Evolutionary conservation across 1,140 invertebrate genomes (phyloP), one percentile per base, ranked within the genome.

Genomic region (Matsumurasca onukii): DNA sequence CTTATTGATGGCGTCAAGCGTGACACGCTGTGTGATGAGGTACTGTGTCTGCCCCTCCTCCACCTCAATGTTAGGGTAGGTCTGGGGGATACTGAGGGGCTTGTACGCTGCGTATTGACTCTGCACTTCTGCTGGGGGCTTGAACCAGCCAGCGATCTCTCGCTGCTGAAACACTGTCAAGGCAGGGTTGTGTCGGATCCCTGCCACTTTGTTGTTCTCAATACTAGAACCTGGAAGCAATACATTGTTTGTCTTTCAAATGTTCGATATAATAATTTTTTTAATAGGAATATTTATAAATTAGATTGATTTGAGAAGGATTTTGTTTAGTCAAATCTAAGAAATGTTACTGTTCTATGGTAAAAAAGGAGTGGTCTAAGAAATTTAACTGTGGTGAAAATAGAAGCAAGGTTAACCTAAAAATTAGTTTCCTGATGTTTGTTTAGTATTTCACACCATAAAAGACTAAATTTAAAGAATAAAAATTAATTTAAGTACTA

Each of bases 91-190:
- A 15, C 84, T 78, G 17, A 90, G 86, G 0, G 91, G 89, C 75
- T 85, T 83, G 71, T 91, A 92, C 72, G 84, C 74, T 22, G 24
- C 13, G 76, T 89, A 72, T 86, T 61, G 88, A 79, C 67, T 51
- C n/a, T 88, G 86, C 30, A 84, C 83, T 69, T 87, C 86, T 0
- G 82, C 77, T 13, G 86, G 81, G 66, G 88, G 86, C 72, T 87
- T 85, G 73, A 96, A 93, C 96, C 96, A 98, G 0, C 94, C 93
- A 9, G 93, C 89, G 61, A 98, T 85, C 83, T 98, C 95, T 79
- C 92, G 84, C 78, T 97, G 94, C 76, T 96, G 89, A 2, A 89
- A 75, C 9, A 90, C 88, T 9, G 91, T 89, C 51, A 98, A 83
- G 13, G 90, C 89, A 1, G 97, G 94, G 83, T 99, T 91, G 76